These are phyloP conservation scores for Scartelaos histophorus DNA, from an alignment of 2,113 vertebrate genomes.

Conservation along the genomic window DNA sequence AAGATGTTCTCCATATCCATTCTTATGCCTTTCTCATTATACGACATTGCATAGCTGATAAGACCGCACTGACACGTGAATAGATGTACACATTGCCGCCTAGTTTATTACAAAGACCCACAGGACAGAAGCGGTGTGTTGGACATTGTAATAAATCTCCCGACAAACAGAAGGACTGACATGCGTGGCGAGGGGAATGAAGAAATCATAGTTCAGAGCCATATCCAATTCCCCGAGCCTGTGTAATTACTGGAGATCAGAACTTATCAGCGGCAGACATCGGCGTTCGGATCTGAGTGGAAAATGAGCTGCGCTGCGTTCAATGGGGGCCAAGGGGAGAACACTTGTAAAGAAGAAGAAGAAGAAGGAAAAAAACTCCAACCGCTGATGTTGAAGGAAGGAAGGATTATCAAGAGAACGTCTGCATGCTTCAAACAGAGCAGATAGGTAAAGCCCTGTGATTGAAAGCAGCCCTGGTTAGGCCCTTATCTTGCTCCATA, in stretches of 20 bases:
- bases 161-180: conserved; percentile 49
- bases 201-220: conserved; percentile 59
- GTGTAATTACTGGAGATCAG: conserved; percentile 69
- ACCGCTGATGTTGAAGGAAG: conserved; percentile 44
- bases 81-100: conserved; percentile 49
- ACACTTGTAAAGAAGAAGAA: conserved; percentile 28
- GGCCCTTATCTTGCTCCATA: conserved; percentile 49
- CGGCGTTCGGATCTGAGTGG: conserved; percentile 52
- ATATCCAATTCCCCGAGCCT: conserved; percentile 63
- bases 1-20: not conserved
- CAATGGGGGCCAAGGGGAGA: conserved; percentile 44
- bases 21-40: not conserved
- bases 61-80: conserved; percentile 23
- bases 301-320: conserved; percentile 65
- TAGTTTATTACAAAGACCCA: conserved; percentile 49
- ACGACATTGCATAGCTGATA: too few relatives aligned
- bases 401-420: conserved; percentile 57
- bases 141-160: conserved; percentile 65
- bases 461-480: conserved; percentile 41
- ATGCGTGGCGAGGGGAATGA: conserved; percentile 36
- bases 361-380: not conserved
- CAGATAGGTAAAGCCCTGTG: conserved; percentile 36
- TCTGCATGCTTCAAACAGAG: conserved; percentile 51
- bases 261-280: conserved; percentile 69
- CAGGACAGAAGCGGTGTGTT: conserved; percentile 58